These are phyloP conservation scores for Schlechtendalia chinensis DNA, from an alignment of 1,140 invertebrate species.

Conservation along the genomic window DNA sequence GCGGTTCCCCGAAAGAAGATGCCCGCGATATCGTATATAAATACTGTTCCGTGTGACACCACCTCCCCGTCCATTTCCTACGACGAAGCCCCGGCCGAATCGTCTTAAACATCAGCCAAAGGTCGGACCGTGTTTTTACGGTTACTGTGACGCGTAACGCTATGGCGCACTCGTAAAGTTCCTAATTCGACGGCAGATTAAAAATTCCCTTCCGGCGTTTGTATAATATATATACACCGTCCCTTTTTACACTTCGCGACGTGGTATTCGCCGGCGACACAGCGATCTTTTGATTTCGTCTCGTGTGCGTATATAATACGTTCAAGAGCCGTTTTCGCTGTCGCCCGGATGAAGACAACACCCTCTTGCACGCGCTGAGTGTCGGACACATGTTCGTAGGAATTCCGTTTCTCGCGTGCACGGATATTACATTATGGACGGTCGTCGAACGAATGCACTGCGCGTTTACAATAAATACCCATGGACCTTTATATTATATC, in stretches of 20 bases:
- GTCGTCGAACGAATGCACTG: not conserved
- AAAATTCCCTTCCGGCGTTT: not conserved
- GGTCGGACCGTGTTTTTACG: not conserved
- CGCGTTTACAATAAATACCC: not conserved
- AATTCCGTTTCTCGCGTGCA: not conserved
- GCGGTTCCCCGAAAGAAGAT: constrained; percentile 6
- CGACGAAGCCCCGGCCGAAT: no score
- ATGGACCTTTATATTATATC: not conserved
- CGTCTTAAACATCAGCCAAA: constrained; percentile 18
- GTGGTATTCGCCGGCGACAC: no score
- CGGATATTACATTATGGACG: not conserved
- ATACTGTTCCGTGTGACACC: not conserved
- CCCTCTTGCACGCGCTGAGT: not conserved
- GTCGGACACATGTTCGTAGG: not conserved
- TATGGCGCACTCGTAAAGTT: constrained; percentile 1
- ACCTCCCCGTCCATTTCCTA: no score
- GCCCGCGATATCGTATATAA: not conserved
- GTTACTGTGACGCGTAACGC: not conserved
- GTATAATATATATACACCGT: not conserved
- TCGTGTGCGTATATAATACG: not conserved
- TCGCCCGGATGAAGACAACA: not conserved
- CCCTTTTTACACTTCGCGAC: not conserved
- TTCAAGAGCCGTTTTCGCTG: no score
- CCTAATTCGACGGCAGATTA: constrained; percentile 6
- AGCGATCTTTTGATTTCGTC: not conserved